Evolutionary conservation across 2,797 vertebrate genomes (phyloP).

Genomic region (Miopithecus talapoin): DNA sequence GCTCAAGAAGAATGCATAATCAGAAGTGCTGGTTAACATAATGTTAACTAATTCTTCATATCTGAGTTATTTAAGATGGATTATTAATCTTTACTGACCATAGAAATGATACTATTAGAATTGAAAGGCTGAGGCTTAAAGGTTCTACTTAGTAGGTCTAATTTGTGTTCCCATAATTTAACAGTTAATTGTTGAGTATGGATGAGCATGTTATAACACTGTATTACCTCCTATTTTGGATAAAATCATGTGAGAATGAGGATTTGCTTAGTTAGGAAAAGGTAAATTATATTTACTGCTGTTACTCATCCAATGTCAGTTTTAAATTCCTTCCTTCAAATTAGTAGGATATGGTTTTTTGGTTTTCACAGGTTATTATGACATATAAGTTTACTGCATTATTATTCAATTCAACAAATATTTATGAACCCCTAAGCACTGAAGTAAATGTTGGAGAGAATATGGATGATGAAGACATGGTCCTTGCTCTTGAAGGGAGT

Average conservation of each 20-base stretch:
- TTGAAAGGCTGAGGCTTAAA: background rate
- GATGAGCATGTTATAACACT: background rate
- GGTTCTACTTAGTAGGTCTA: background rate
- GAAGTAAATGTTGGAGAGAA: background rate
- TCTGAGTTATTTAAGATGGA: constrained; percentile 48
- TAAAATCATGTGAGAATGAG: background rate
- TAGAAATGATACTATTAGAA: constrained; percentile 1
- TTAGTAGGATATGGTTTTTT: background rate
- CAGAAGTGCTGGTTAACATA: constrained; percentile 47
- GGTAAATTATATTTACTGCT: background rate
- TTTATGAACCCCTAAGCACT: background rate
- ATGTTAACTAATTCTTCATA: constrained; percentile 42
- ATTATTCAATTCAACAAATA: background rate
- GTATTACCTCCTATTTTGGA: background rate
- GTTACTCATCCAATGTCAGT: background rate
- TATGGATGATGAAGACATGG: background rate
- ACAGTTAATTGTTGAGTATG: background rate
- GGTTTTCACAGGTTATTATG: background rate
- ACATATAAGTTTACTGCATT: background rate
- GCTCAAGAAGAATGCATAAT: constrained; percentile 67
- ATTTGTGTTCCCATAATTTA: background rate
- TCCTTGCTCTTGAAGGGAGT: background rate
- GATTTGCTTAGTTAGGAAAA: background rate
- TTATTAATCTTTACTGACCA: constrained; percentile 47
- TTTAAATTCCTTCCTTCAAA: background rate